Evolutionary conservation across 2,113 vertebrate genomes (phyloP), one percentile per base, ranked within the genome.

Genomic region (Chauna torquata): DNA sequence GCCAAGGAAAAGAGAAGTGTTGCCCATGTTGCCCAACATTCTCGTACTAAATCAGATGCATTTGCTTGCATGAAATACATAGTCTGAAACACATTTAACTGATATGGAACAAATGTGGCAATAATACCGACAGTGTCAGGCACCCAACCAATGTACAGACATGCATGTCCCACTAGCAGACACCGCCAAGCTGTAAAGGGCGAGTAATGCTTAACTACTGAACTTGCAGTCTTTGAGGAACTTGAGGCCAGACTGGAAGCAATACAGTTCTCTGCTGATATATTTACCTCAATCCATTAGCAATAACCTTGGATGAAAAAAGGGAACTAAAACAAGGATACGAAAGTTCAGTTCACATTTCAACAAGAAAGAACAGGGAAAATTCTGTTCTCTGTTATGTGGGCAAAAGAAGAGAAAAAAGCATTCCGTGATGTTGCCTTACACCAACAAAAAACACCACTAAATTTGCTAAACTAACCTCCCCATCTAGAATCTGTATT

Each of bases 271-370:
- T 76, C 40, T 85, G 49, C 22, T 2, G 11, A 84, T 32, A 18
- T 65, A 82, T 69, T 76, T 89, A 94, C 11, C 16, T 75, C 52
- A 65, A 62, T 69, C 27, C 45, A 64, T 36, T 75, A 91, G 32
- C 61, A 92, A 44, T 42, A 61, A 72, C 11, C 27, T 25, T 42
- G 40, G 24, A 20, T 23, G 32, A 91, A 86, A 94, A 92, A 86
- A 7, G 20, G 47, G 88, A 95, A 96, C 81, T 87, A 91, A 85
- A 87, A 57, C 27, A 89, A 68, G n/a, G 38, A 61, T 76, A 76
- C 62, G 66, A 91, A 95, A 94, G 61, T 76, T 76, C 38, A 40
- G 42, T 82, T 84, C 50, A 75, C 25, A 27, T 75, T 84, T 93
- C 57, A 90, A 71, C 57, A 84, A 11, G 61, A 70, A 32, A 84